phyloP scores from a whole-genome alignment of 2,888 invertebrate species.

The Notodonta ziczac region DNA sequence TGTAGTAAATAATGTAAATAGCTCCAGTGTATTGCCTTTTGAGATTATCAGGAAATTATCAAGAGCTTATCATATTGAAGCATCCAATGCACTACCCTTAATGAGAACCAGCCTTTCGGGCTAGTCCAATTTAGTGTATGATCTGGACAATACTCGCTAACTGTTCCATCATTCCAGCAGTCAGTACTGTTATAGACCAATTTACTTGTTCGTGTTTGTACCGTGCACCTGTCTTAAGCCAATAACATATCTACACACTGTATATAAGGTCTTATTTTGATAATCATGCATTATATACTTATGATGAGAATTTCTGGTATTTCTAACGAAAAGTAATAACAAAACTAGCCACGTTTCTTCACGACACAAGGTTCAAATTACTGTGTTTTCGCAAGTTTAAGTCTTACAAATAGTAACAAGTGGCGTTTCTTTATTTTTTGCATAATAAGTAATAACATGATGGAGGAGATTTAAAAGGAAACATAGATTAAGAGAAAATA shows the following conservation, averaged over 20 bases:
- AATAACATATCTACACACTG: slow-evolving; percentile 8
- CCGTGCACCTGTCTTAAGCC: slow-evolving; percentile 27
- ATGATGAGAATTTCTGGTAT: too few relatives aligned
- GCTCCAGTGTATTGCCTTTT: too few relatives aligned
- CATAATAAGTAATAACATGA: not conserved
- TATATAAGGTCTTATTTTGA: slow-evolving; percentile 12
- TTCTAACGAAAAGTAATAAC: too few relatives aligned
- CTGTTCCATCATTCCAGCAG: slow-evolving; percentile 55
- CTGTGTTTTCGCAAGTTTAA: too few relatives aligned
- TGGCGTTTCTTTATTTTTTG: not conserved
- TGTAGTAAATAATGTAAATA: too few relatives aligned
- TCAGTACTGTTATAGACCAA: slow-evolving; percentile 41
- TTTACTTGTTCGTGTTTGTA: slow-evolving; percentile 35
- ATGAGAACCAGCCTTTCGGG: slow-evolving; percentile 20
- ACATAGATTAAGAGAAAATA: not conserved
- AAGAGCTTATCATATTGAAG: too few relatives aligned
- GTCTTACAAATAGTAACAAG: too few relatives aligned
- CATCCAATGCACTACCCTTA: not conserved
- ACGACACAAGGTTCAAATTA: too few relatives aligned
- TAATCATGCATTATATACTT: too few relatives aligned
- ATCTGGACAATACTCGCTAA: slow-evolving; percentile 56
- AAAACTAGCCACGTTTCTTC: too few relatives aligned
- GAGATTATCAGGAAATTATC: too few relatives aligned
- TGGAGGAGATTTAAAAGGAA: not conserved
- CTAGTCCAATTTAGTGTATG: slow-evolving; percentile 63